Evolutionary conservation across 2,797 vertebrate species (phyloP), one percentile per base, ranked within the genome.

Genomic region (Gobionotothen gibberifrons): DNA sequence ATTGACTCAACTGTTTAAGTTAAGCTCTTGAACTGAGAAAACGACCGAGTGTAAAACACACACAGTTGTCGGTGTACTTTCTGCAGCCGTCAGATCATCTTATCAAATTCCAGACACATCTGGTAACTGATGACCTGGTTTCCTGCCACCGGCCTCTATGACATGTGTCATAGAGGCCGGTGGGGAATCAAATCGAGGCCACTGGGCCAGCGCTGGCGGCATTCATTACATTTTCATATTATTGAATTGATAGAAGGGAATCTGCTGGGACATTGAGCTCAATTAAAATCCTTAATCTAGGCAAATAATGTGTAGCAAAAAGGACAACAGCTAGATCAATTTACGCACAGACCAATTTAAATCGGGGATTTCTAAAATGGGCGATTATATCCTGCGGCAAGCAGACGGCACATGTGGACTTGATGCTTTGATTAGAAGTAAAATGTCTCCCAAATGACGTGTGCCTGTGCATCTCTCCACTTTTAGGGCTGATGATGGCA

Each of bases 151-250:
- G 4, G 26, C 26, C 26, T 26, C 26, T 26, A 26, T 26, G 1
- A 26, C 26, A 26, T 1, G 4, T 95, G 91, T 92, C 83, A 86
- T 76, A 29, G 51, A 44, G 80, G 87, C 85, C 92, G 7, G 62
- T 58, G 63, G 93, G 93, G 94, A 93, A 90, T 89, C 57, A 80
- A 93, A 96, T 93, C 72, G 90, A 94, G 95, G 94, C 93, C 92
- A 95, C 86, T 94, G 91, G 95, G 93, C 92, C 93, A 93, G 76
- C 54, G 91, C 94, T 94, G 85, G 86, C 90, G 93, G 94, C 94
- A 79, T 89, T 93, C 92, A 93, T 94, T 95, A 93, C 84, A 89
- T 90, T 90, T 36, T 91, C 83, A 87, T 93, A 91, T 94, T 95
- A 95, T 95, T 94, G 92, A 94, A 89, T 91, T 81, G 91, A 92